Percentiles rank a stretch among this genome's conserved stretches.
phyloP scores from a whole-genome alignment of 2,797 vertebrate species.

The Lepilemur ruficaudatus region DNA sequence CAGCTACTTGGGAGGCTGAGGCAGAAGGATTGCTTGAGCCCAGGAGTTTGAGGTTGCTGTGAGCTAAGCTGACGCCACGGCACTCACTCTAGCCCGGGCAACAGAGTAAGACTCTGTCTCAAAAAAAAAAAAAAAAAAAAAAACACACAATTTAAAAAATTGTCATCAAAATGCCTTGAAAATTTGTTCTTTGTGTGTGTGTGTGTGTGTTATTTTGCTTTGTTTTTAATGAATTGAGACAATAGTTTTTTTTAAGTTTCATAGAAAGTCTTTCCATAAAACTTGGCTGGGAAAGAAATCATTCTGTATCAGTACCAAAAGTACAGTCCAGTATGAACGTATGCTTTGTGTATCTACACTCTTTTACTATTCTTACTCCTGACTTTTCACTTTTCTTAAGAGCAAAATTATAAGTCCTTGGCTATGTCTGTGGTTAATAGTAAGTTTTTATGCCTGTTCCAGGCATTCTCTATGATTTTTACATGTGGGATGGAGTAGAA shows the following conservation, averaged over 20 bases:
- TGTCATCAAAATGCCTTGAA: background rate
- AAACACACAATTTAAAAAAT: too few species aligned
- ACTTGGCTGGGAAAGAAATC: background rate
- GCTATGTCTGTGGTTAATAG: background rate
- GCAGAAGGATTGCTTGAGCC: too few species aligned
- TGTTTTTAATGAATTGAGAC: background rate
- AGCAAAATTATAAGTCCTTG: background rate
- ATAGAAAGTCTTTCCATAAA: background rate
- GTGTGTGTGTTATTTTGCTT: background rate
- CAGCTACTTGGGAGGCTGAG: too few species aligned
- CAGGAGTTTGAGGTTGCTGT: too few species aligned
- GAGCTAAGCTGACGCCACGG: too few species aligned
- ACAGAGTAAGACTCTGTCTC: too few species aligned
- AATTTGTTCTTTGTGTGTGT: background rate
- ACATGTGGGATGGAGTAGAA: background rate
- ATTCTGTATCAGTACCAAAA: background rate
- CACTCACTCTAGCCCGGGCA: too few species aligned
- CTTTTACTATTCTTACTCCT: background rate
- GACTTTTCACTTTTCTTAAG: background rate
- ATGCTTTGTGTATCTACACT: background rate
- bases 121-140: too few species aligned
- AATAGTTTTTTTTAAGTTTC: background rate
- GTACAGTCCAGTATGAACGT: background rate
- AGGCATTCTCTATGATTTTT: background rate
- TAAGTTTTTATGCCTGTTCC: background rate